These are phyloP conservation scores for Microtus ochrogaster DNA, from an alignment of 2,113 vertebrate species.

Conservation along the genomic window DNA sequence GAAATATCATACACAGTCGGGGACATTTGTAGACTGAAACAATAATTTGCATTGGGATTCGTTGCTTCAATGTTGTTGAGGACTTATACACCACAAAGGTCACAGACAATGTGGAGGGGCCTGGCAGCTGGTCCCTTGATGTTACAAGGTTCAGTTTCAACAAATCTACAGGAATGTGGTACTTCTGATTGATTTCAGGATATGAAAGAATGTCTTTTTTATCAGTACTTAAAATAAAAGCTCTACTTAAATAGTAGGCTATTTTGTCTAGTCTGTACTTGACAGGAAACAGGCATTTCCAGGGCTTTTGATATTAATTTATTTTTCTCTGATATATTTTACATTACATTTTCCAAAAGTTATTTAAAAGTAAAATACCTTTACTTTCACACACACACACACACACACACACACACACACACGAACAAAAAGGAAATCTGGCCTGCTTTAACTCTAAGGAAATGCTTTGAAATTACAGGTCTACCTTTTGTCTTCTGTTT, in stretches of 20 bases:
- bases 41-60: rapidly evolving
- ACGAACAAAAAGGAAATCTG: background rate
- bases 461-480: background rate
- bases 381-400: background rate
- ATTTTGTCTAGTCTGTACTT: background rate
- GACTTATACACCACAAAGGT: background rate
- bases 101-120: background rate
- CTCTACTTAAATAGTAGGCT: background rate
- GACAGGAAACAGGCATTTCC: background rate
- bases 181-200: background rate
- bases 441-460: background rate
- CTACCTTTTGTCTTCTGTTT: background rate
- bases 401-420: no score
- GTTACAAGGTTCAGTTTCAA: background rate
- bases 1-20: background rate
- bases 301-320: background rate
- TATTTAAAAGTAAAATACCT: background rate
- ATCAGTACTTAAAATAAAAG: background rate
- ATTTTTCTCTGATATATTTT: background rate
- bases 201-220: background rate
- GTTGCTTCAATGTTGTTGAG: no score
- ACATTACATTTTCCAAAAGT: background rate
- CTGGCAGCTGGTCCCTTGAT: background rate
- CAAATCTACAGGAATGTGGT: background rate
- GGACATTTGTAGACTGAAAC: rapidly evolving